Conservation (phyloP, 2,113 vertebrate species). For the Myotis brandtii region DNA sequence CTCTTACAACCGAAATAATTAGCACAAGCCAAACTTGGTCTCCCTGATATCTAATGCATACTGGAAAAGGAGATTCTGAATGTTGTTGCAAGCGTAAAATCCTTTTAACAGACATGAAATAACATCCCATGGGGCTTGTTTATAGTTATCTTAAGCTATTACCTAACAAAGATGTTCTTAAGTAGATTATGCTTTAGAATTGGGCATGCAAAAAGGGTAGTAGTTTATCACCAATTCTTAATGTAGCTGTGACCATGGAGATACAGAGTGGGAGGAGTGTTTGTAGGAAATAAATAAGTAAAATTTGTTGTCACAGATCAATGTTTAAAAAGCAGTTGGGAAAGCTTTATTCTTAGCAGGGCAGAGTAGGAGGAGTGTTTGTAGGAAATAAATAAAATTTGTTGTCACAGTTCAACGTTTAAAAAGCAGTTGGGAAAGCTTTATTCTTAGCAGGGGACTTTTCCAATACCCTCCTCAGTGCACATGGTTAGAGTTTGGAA, state of each 20-base stretch:
- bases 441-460: not conserved
- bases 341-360: conserved; percentile 24
- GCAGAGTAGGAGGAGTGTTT: not conserved
- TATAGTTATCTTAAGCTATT: not conserved
- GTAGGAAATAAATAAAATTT: too few species aligned
- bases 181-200: not conserved
- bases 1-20: conserved; percentile 17
- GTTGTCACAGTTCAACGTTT: not conserved
- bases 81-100: not conserved
- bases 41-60: not conserved
- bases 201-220: not conserved
- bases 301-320: not conserved
- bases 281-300: not conserved
- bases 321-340: not conserved
- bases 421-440: not conserved
- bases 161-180: conserved; percentile 21
- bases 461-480: not conserved
- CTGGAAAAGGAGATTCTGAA: conserved; percentile 29
- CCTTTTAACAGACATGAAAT: conserved; percentile 19
- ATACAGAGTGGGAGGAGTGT: not conserved
- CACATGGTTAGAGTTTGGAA: not conserved
- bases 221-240: not conserved
- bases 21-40: not conserved
- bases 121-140: not conserved
- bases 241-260: not conserved